Conservation (phyloP, 2,888 invertebrate genomes). For the Temnothorax unifasciatus region DNA sequence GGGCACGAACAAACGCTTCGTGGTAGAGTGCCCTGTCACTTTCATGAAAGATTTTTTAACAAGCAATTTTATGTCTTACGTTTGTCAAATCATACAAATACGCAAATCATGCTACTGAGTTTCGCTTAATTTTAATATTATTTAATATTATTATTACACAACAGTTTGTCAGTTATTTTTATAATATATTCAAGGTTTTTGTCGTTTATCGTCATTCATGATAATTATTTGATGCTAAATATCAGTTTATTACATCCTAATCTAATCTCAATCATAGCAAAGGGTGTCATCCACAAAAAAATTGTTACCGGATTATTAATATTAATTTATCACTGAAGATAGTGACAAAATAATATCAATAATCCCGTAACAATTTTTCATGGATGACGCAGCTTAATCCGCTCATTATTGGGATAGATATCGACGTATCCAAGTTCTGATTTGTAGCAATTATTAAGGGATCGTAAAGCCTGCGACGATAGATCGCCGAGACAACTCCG, state of each 20-base stretch:
- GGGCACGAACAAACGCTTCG: neutral
- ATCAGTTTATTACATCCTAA: neutral
- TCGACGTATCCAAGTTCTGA: conserved; percentile 41
- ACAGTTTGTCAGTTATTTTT: neutral
- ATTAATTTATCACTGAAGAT: neutral
- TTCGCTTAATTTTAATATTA: neutral
- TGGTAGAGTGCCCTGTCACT: neutral
- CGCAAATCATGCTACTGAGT: neutral
- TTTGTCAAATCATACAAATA: neutral
- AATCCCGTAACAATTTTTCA: neutral
- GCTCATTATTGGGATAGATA: neutral
- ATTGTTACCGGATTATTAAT: neutral
- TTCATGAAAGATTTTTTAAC: neutral
- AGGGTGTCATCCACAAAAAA: neutral
- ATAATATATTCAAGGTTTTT: neutral
- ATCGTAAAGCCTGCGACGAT: conserved; percentile 63
- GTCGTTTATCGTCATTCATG: no score
- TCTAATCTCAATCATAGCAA: neutral
- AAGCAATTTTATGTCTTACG: neutral
- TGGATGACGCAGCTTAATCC: conserved; percentile 1
- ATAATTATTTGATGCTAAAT: conserved; percentile 25
- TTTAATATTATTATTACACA: neutral
- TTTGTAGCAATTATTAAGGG: conserved; percentile 69
- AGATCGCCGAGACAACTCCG: conserved; percentile 38
- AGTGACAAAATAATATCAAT: neutral